Evolutionary conservation across 1,140 invertebrate genomes (phyloP), one percentile per base, ranked within the genome.

Genomic region (Drosophila auraria): DNA sequence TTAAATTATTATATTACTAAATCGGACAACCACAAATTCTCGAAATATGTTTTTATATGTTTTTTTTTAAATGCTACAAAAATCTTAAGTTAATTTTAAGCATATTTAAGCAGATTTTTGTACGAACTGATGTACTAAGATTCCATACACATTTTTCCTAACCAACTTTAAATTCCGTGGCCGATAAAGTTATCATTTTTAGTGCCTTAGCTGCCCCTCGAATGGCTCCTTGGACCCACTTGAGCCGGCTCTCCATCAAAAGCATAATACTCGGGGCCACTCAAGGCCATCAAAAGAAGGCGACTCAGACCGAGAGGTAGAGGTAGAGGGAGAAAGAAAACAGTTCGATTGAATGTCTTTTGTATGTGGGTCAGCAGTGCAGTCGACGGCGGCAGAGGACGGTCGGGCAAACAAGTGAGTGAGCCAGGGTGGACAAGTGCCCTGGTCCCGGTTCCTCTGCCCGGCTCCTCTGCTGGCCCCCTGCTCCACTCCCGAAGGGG

Each of bases 331-430:
- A 27, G 42, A 53, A 56, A 61, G 47, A 76, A 63, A 71, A 84
- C 82, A 72, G 78, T 86, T 78, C 53, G 75, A 89, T 90, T 89
- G 86, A 89, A 89, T 86, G 79, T 91, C 79, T 90, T 75, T 82
- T 76, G 53, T 77, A 90, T 90, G 83, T 90, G 87, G 86, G 86
- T 90, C 86, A 90, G 79, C 75, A 78, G 84, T 86, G 86, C 76
- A 71, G 87, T 61, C 45, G 51, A 23, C 54, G n/a, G 53, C 45
- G 25, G 38, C 36, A 62, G 72, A 76, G 50, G 47, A 40, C 45
- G 45, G 45, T 17, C 49, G 38, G 47, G 50, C 44, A 59, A 72
- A 61, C 70, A 73, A 73, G 68, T 72, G 69, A 72, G 57, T 62
- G 82, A 79, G 68, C 56, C 57, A 61, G 69, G 75, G 38, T 61